A percentile compares a stretch with the other conserved stretches of the same genome.
These are phyloP conservation scores for Paradisaea rubra DNA, from an alignment of 2,113 vertebrate genomes.

Conservation along the genomic window DNA sequence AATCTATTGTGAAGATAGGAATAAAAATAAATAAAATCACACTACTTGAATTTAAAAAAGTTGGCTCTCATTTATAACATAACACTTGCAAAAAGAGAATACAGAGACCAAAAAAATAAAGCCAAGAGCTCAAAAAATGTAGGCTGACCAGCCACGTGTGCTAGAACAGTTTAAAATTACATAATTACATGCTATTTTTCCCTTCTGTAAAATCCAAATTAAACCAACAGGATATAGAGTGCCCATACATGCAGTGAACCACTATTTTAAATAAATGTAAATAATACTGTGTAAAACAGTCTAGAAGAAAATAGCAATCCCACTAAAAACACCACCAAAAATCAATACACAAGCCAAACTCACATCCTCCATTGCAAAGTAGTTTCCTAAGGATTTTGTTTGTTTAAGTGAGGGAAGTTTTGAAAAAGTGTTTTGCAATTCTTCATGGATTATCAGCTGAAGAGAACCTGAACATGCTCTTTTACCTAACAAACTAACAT, in stretches of 20 bases:
- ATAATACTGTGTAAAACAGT: background rate
- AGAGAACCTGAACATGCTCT: background rate
- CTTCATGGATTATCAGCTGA: background rate
- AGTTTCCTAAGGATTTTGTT: background rate
- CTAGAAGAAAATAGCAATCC: background rate
- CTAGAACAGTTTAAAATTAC: background rate
- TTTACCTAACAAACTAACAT: background rate
- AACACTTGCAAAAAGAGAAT: background rate
- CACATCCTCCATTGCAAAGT: background rate
- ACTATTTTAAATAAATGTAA: background rate
- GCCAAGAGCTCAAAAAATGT: background rate
- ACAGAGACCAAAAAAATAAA: background rate
- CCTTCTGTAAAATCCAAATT: background rate
- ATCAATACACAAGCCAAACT: background rate
- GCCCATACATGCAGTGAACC: background rate
- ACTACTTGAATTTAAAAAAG: background rate
- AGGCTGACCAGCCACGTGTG: background rate
- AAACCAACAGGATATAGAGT: background rate
- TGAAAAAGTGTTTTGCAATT: background rate
- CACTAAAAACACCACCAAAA: background rate
- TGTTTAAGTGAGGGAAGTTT: background rate
- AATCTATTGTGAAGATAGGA: background rate
- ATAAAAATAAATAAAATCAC: background rate
- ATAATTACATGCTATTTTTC: background rate
- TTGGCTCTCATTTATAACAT: background rate